Evolutionary conservation across 1,140 invertebrate genomes (phyloP).

Genomic region (Philotrypesis tridentata): DNA sequence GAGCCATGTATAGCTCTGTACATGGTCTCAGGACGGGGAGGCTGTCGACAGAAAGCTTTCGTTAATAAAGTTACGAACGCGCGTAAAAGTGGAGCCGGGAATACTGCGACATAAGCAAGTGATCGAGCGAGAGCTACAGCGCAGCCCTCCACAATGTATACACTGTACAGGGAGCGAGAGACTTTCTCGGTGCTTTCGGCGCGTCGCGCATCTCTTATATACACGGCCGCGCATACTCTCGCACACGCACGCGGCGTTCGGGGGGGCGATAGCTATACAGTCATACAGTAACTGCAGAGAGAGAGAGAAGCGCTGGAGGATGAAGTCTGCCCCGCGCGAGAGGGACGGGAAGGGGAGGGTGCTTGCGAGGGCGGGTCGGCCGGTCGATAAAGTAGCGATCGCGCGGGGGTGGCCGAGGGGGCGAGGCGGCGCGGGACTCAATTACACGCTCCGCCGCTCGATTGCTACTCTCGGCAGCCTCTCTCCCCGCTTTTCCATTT

Average conservation of each 20-base stretch:
- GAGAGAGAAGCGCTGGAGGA: constrained; percentile 25
- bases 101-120: no score
- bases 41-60: neutral
- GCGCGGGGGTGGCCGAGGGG: constrained; percentile 51
- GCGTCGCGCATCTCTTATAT: neutral
- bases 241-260: neutral
- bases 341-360: constrained; percentile 44
- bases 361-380: constrained; percentile 37
- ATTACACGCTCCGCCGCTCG: constrained; percentile 71
- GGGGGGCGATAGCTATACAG: neutral
- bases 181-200: neutral
- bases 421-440: constrained; percentile 66
- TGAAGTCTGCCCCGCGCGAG: constrained; percentile 4
- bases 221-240: neutral
- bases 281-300: constrained; percentile 15
- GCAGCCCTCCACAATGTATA: neutral
- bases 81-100: constrained; percentile 46
- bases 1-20: no score
- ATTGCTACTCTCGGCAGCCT: constrained; percentile 50
- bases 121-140: neutral
- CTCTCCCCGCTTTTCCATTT: constrained; percentile 14
- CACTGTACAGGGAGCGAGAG: neutral
- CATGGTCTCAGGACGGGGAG: no score
- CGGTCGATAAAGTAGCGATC: constrained; percentile 74
- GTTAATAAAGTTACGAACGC: constrained; percentile 35